Percentiles rank a stretch among this genome's conserved stretches.
These are phyloP conservation scores for Epistrophella euchroma DNA, from an alignment of 2,888 invertebrate species.

Conservation along the genomic window DNA sequence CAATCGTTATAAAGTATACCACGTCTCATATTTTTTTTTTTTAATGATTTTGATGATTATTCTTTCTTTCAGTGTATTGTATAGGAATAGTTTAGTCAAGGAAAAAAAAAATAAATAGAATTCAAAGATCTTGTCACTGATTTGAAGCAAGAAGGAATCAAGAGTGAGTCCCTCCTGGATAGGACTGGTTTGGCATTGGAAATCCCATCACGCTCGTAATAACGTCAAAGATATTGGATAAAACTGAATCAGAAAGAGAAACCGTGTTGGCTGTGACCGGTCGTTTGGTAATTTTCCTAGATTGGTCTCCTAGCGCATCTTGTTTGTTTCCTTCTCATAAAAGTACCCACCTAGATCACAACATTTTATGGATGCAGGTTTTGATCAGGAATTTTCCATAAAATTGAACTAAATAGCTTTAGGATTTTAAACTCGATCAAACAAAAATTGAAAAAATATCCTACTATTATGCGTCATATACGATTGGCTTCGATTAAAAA, in stretches of 20 bases:
- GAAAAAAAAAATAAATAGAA: constrained; percentile 5
- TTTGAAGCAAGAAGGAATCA: constrained; percentile 9
- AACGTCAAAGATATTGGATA: not conserved
- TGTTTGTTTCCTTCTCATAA: not conserved
- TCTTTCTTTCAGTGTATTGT: constrained; percentile 1
- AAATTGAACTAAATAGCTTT: not conserved
- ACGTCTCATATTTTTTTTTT: too few species aligned
- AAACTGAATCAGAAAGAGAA: not conserved
- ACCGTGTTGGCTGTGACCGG: not conserved
- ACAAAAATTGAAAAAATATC: not conserved
- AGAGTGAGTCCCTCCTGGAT: constrained; percentile 5
- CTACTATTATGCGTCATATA: constrained; percentile 9
- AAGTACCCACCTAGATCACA: not conserved
- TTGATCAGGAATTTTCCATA: constrained; percentile 2
- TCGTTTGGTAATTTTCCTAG: constrained; percentile 31
- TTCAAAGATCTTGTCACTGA: constrained; percentile 18
- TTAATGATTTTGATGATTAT: too few species aligned
- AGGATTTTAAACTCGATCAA: not conserved
- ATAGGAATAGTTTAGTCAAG: not conserved
- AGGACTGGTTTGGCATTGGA: constrained; percentile 30
- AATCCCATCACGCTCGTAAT: constrained; percentile 9
- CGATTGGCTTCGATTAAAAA: not conserved
- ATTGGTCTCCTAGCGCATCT: constrained; percentile 1
- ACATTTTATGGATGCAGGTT: constrained; percentile 10
- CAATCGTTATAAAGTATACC: too few species aligned